Evolutionary conservation across 2,797 vertebrate species (phyloP), one percentile per base, ranked within the genome.

Genomic region (Leuciscus waleckii): DNA sequence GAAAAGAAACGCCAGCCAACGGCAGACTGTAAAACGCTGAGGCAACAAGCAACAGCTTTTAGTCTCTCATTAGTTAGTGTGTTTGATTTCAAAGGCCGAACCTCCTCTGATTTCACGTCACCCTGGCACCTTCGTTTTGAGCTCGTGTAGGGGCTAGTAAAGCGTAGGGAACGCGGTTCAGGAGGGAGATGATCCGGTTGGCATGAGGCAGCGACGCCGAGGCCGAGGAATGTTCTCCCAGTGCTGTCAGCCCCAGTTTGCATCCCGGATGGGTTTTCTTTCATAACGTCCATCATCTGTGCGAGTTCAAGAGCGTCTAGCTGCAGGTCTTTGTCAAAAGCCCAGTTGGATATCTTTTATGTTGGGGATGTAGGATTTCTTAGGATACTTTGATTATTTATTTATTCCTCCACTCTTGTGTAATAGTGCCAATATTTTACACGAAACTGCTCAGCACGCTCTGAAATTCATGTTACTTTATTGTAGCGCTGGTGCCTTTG

Each of bases 311-410:
- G 97, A 93, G 88, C 71, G 88, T 92, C 93, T 94, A 93, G 96
- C 96, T 97, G 95, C 96, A 97, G 97, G 96, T 97, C 96, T 97
- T 97, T 97, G 97, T 97, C 97, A 95, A 93, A 96, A 96, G 95
- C 96, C 89, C 94, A 87, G 96, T 93, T 96, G 97, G 96, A 96
- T 92, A 95, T 96, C 97, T 98, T 97, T 98, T 96, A 97, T 97
- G 96, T 97, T 91, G 86, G 93, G 96, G 96, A 97, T 97, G 96
- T 97, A 95, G 96, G 95, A 95, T 96, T 96, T 96, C 96, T 96
- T 91, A 16, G 92, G 93, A 95, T 89, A 95, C 97, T 98, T 97
- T 98, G 97, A 98, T 98, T 96, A 97, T 95, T 98, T 97, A 98
- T 98, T 98, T 94, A 97, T 97, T 94, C 95, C 93, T 91, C 95